Evolutionary conservation across 2,888 invertebrate species (phyloP).

Genomic region (Protula sp.): DNA sequence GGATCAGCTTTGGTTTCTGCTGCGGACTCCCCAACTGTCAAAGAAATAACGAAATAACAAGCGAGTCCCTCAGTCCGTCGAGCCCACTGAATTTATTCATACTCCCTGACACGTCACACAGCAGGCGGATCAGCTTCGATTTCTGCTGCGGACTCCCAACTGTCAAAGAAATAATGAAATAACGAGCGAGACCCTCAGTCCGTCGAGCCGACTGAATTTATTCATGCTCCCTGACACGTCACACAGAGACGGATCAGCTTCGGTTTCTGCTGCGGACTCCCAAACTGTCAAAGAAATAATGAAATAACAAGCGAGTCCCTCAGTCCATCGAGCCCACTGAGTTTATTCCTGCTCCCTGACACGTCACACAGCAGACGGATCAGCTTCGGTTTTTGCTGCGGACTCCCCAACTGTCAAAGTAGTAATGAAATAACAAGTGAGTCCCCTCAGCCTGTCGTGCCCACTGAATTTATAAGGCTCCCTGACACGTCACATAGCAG

Average conservation of each 20-base stretch:
- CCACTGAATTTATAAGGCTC: constrained; percentile 96
- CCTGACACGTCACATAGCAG: constrained; percentile 90
- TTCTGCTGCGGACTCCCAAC: no score
- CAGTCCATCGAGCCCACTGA: constrained; percentile 93
- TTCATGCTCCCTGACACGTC: constrained; percentile 99
- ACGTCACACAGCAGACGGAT: constrained; percentile 84
- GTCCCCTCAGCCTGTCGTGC: constrained; percentile 86
- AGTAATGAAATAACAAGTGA: no score
- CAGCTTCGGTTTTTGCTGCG: constrained; percentile 81
- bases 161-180: no score
- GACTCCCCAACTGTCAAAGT: constrained; percentile 61
- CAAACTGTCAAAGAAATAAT: constrained; percentile 55
- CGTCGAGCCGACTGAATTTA: constrained; percentile 92
- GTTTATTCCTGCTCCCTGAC: constrained; percentile 95
- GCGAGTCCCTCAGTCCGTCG: no score
- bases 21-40: constrained; percentile 70
- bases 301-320: no score
- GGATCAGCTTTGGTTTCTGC: constrained; percentile 78
- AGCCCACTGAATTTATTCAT: constrained; percentile 97
- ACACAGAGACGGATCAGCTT: no score
- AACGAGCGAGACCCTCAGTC: no score
- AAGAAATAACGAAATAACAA: no score
- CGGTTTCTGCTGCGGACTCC: constrained; percentile 77
- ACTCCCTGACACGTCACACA: no score
- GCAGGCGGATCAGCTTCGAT: no score